Percentiles rank a stretch among this genome's conserved stretches.
Conservation (phyloP, 2,888 invertebrate genomes). For the Aphodius sticticus region DNA sequence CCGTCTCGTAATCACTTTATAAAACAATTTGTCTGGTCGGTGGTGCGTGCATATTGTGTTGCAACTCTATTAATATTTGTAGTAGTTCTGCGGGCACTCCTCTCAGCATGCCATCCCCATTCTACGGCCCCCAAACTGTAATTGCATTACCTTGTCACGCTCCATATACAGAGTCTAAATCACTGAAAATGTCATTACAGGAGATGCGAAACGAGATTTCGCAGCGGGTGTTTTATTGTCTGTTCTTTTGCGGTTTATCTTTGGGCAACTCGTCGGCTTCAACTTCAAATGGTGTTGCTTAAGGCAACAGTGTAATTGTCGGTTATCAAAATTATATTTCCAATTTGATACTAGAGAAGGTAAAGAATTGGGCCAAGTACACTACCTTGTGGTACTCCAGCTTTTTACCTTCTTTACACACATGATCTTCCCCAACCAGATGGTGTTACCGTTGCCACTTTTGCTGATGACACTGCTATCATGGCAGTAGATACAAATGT, state of each 20-base stretch:
- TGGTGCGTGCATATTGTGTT: constrained; percentile 71
- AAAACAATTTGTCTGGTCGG: constrained; percentile 79
- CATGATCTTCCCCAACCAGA: too few species aligned
- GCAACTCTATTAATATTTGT: constrained; percentile 62
- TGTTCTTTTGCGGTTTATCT: not conserved
- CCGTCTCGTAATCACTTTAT: constrained; percentile 78
- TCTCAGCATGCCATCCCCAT: constrained; percentile 34
- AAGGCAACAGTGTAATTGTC: not conserved
- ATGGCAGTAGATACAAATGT: too few species aligned
- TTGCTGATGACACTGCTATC: too few species aligned
- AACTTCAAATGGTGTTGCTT: not conserved
- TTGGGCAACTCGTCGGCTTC: not conserved
- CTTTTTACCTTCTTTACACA: too few species aligned
- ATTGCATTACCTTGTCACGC: constrained; percentile 34
- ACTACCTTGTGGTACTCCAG: too few species aligned
- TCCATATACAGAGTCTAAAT: constrained; percentile 37
- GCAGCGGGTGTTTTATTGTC: constrained; percentile 25
- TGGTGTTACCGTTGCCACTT: too few species aligned
- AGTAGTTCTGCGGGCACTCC: constrained; percentile 51
- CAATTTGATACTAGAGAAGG: not conserved
- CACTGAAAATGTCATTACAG: constrained; percentile 37
- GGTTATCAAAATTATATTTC: not conserved
- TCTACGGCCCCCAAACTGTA: constrained; percentile 25
- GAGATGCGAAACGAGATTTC: constrained; percentile 35
- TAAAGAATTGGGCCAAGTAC: too few species aligned